Evolutionary conservation across 2,113 vertebrate genomes (phyloP).

Genomic region (Seriola aureovittata): DNA sequence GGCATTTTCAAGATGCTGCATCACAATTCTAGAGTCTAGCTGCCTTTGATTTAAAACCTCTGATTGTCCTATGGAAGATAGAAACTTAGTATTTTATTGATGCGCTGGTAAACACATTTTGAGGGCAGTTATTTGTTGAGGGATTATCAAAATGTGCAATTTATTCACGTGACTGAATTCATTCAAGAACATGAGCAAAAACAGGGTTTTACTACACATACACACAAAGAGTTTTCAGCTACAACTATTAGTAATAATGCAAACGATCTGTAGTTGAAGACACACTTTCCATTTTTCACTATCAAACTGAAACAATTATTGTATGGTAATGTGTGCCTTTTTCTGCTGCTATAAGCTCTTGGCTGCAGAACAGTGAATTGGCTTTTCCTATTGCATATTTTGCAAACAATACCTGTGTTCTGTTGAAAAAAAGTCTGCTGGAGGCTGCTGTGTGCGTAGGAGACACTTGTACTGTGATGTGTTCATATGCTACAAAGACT

Average conservation of each 20-base stretch:
- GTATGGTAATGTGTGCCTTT: background rate
- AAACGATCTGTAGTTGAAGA: background rate
- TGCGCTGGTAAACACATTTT: conserved; percentile 6
- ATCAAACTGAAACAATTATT: background rate
- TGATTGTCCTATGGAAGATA: background rate
- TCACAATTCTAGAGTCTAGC: background rate
- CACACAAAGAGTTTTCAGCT: background rate
- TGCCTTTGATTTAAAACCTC: background rate
- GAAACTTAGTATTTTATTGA: background rate
- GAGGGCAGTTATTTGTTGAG: conserved; percentile 3
- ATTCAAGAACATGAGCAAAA: conserved; percentile 1
- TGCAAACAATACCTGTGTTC: background rate
- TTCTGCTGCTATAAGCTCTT: background rate
- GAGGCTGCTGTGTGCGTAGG: conserved; percentile 3
- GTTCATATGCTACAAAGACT: conserved; percentile 19
- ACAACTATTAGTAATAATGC: background rate
- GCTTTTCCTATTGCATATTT: background rate
- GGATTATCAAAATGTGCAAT: conserved; percentile 7
- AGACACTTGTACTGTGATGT: conserved; percentile 15
- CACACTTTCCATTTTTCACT: background rate
- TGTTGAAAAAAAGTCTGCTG: conserved; percentile 19
- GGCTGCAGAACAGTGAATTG: background rate
- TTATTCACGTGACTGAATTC: background rate
- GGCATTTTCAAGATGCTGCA: conserved; percentile 2
- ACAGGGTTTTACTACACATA: background rate